Base-by-base conservation (phyloP, 2,888 invertebrate genomes). In the Nomada goodeniana region DNA sequence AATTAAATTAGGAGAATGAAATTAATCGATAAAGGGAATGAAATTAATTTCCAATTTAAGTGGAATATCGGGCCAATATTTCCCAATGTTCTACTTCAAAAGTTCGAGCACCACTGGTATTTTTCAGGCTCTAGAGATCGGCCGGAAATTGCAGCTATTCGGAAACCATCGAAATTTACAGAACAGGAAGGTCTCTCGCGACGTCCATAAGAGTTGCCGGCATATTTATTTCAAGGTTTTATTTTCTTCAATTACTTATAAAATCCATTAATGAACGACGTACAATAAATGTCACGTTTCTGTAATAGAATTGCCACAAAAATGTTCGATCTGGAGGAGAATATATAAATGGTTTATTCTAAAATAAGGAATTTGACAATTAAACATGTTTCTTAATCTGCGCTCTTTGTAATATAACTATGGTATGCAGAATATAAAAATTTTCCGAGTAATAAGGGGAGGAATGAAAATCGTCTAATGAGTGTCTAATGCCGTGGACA, bases 401-500 rank as follows among this genome's bases (percentile, higher is more conserved):
- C 29, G 7, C 29, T 4, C 50, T 26, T 0, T 26, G 1, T 15
- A 57, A 23, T 15, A 15, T 42, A n/a, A 59, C n/a, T 29, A 20
- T 59, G 9, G 10, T 13, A 5, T 1, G 13, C 20, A 11, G 18
- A 20, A 23, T 42, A 55, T n/a, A 13, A 73, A 44, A 65, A 20
- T n/a, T 53, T 3, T 20, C 11, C 9, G 11, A 47, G 26, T 15
- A 18, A 26, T 69, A 76, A 77, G 55, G 55, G 64, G 26, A 57
- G 18, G 36, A 26, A 55, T 73, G 76, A 75, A 73, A 68, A 61
- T 23, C 50, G 59, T 47, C 63, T 73, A 80, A 87, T 73, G 83
- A 76, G 47, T 71, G 75, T 82, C 84, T 79, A 85, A 84, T 79
- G 78, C 68, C 72, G 55, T 55, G 85, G 76, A 86, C 87, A 87